Percentiles rank a stretch among this genome's conserved stretches.
Conservation (phyloP, 2,797 vertebrate genomes). For the Carcharodon carcharias region DNA sequence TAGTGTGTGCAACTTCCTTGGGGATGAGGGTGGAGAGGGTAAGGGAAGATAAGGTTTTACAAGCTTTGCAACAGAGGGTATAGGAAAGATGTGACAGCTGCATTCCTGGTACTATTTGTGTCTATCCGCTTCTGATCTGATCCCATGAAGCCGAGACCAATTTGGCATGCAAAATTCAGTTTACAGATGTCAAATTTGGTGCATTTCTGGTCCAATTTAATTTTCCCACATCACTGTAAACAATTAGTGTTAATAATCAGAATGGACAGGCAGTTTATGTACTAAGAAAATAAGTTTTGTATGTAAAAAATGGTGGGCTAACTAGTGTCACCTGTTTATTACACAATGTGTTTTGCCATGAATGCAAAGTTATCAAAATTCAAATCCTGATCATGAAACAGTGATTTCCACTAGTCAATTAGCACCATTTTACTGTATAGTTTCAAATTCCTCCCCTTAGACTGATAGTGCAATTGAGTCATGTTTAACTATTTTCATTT, state of each 20-base stretch:
- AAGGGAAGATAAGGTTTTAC: not conserved
- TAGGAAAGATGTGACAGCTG: not conserved
- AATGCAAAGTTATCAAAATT: not conserved
- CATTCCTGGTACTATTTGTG: not conserved
- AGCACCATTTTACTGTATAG: not conserved
- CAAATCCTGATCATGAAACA: not conserved
- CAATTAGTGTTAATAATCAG: not conserved
- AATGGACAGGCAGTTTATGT: not conserved
- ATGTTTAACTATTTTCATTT: not conserved
- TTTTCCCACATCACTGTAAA: not conserved
- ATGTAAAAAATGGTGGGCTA: not conserved
- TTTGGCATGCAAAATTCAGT: not conserved
- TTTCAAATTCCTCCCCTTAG: slow-evolving; percentile 4
- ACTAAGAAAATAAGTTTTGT: not conserved
- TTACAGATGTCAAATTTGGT: not conserved
- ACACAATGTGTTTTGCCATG: not conserved
- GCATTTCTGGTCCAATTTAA: not conserved
- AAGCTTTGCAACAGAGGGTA: not conserved
- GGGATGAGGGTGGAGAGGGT: too few species aligned
- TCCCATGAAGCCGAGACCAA: not conserved
- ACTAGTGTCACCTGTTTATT: not conserved
- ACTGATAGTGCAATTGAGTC: not conserved
- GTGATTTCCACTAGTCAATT: not conserved
- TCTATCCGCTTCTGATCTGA: not conserved
- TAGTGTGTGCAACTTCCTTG: not conserved